Percentiles rank a stretch among this genome's conserved stretches.
Conservation (phyloP, 2,797 vertebrate species). For the Distichodus sexfasciatus region DNA sequence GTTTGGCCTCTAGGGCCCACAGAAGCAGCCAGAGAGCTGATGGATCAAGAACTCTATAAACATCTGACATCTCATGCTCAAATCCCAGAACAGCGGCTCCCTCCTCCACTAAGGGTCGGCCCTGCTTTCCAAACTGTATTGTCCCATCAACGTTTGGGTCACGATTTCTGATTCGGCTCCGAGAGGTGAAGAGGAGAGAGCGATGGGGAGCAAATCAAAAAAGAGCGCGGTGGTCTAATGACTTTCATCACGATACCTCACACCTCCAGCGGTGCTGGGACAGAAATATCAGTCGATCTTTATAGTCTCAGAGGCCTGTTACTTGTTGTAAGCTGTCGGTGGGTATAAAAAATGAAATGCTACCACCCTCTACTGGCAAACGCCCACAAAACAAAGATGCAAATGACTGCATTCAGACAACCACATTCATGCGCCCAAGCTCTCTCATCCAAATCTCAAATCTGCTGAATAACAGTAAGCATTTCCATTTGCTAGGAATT, state of each 20-base stretch:
- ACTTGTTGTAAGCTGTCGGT: conserved; percentile 20
- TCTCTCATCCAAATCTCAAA: conserved; percentile 21
- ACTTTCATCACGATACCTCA: conserved; percentile 15
- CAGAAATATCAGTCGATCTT: conserved; percentile 22
- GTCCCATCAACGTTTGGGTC: conserved; percentile 5
- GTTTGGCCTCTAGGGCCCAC: background rate
- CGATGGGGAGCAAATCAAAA: conserved; percentile 23
- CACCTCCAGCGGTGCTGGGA: background rate
- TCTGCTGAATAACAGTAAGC: background rate
- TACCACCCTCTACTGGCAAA: conserved; percentile 52
- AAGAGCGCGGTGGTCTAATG: background rate
- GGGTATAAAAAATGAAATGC: conserved; percentile 41
- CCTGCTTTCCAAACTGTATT: conserved; percentile 2
- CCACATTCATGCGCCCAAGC: background rate
- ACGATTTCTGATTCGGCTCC: conserved; percentile 22
- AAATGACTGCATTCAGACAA: conserved; percentile 16
- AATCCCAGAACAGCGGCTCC: background rate
- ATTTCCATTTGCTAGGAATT: background rate
- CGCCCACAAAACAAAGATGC: conserved; percentile 14
- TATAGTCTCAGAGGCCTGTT: conserved; percentile 30
- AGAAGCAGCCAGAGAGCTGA: background rate
- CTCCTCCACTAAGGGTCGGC: background rate
- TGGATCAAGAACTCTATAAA: conserved; percentile 5
- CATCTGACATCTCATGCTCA: background rate
- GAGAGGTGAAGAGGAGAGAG: background rate